Base-by-base conservation (phyloP, 2,113 vertebrate genomes). In the Macrotus californicus region DNA sequence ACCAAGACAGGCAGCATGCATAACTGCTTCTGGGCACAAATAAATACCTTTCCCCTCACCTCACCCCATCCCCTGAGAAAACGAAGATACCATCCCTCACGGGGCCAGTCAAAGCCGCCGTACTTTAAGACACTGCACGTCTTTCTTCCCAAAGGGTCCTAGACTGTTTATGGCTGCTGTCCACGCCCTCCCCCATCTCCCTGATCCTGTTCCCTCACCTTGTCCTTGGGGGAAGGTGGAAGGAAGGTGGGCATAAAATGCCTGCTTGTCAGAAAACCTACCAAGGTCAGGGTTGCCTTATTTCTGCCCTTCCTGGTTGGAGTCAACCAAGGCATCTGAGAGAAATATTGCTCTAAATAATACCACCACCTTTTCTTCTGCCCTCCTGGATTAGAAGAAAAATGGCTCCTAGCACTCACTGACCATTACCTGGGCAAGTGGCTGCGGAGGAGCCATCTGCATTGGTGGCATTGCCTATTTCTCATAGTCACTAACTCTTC, bases 141-240 rank as follows among this genome's bases (percentile, higher is more conserved):
- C 19, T 36, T 81, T 39, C 50, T 46, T 22, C 24, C 43, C 22
- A 0, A 15, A 48, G 2, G 1, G 21, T 15, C 82, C 54, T 36
- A 73, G 48, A 9, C 6, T 34, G 26, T 46, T 41, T 3, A 15
- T 6, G 2, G 5, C 16, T 7, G n/a, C 69, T 21, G 1, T 7
- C 34, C 19, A 2, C 0, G 13, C 18, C 54, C 19, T 79, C 22
- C 1, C 26, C 24, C 13, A 5, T 39, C 46, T 59, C 21, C 36
- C 1, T 2, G 2, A 41, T 5, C 31, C 34, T 1, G 2, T 14
- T 1, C 48, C 43, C 83, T 48, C 12, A 3, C 19, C 41, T 19
- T 4, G 9, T 21, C 70, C 48, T 39, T 56, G 41, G 22, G 22
- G 19, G 39, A 48, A 59, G 29, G n/a, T 3, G 7, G 6, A 34